These are phyloP conservation scores for Cephus spinipes DNA, from an alignment of 2,888 invertebrate species.

Conservation along the genomic window DNA sequence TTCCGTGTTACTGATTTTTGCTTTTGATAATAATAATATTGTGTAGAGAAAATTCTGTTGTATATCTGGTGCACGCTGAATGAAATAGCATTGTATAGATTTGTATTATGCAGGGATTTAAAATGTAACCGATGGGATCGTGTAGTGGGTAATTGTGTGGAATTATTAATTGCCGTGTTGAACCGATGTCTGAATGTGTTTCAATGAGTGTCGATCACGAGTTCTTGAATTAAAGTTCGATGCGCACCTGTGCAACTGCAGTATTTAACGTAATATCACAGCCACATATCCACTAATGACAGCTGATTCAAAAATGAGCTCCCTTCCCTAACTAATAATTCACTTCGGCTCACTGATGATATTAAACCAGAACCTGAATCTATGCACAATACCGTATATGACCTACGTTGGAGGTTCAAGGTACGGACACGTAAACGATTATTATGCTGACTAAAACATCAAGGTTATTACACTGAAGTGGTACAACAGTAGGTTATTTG, in stretches of 20 bases:
- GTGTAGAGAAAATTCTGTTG: background rate
- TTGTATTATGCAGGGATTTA: background rate
- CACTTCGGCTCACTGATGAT: background rate
- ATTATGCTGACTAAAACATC: conserved; percentile 59
- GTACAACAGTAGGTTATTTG: conserved; percentile 52
- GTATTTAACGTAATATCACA: conserved; percentile 25
- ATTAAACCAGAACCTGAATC: conserved; percentile 9
- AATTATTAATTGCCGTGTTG: background rate
- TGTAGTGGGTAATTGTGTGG: background rate
- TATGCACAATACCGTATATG: conserved; percentile 21
- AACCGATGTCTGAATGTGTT: background rate
- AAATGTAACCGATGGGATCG: background rate
- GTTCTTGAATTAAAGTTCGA: conserved; percentile 19
- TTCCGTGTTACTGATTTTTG: background rate
- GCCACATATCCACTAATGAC: conserved; percentile 36
- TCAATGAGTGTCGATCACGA: background rate
- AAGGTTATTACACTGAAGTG: conserved; percentile 57
- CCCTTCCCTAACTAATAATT: conserved; percentile 28
- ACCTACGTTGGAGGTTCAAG: conserved; percentile 29
- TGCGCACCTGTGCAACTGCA: conserved; percentile 38
- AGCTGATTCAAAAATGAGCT: conserved; percentile 27
- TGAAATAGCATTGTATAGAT: background rate
- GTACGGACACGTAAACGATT: conserved; percentile 52
- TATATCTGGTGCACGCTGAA: background rate
- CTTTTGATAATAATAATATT: background rate